Evolutionary conservation across 2,797 vertebrate genomes (phyloP), one percentile per base, ranked within the genome.

Genomic region (Eleutherodactylus coqui): DNA sequence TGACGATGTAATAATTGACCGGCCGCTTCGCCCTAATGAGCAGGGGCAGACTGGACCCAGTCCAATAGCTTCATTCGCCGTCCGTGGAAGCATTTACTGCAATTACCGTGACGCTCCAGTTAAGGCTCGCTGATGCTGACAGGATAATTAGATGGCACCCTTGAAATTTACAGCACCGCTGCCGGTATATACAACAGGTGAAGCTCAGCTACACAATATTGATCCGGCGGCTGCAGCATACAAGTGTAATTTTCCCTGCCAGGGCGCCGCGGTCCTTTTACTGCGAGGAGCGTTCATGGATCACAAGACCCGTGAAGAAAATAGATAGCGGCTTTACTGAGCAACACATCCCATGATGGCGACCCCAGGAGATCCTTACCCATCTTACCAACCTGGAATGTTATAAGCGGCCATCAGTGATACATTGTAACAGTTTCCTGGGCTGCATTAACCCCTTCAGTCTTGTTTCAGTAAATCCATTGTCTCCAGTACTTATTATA

Each of bases 131-230:
- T 70, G 27, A 53, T n/a, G 34, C 5, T 82, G 79, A 72, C 80
- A 82, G 47, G 49, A 67, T 82, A 41, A 82, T 82, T 72, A 58
- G 80, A 73, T 29, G 43, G 10, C 80, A 13, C 27, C 49, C 53
- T 17, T 41, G 49, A 21, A 55, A 82, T 38, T 21, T 73, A 41
- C 49, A 53, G 49, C 19, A 2, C 24, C 4, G 67, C 67, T 24
- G 36, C 64, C 14, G 5, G 32, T 41, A 73, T 73, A 82, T 27
- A 82, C 49, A 43, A 10, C 67, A 82, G 79, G 79, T 67, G 43
- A 64, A 24, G n/a, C 32, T 10, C 38, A 29, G 77, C 36, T 19
- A 17, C 64, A 27, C 8, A 49, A 19, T 69, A 70, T 69, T 38
- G 79, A 82, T 82, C 45, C 49, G 43, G 32, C 41, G 34, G 55